Evolutionary conservation across 2,113 vertebrate genomes (phyloP).

Genomic region (Daubentonia madagascariensis): DNA sequence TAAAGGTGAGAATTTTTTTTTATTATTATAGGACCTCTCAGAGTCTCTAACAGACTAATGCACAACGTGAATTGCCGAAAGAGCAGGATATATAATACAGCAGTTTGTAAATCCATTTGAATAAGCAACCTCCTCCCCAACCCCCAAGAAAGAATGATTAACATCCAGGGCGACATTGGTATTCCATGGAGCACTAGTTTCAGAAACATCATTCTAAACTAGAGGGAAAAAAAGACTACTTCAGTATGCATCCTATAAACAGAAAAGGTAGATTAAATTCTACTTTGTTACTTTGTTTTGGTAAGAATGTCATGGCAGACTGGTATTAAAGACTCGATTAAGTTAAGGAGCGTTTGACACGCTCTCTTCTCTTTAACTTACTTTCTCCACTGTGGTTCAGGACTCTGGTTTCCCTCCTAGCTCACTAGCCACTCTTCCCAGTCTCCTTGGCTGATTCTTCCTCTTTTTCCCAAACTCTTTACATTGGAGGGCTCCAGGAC

Average conservation of each 20-base stretch:
- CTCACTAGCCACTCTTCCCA: neutral
- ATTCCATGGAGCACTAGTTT: neutral
- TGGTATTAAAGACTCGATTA: neutral
- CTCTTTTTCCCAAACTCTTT: neutral
- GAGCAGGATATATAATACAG: neutral
- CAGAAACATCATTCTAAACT: neutral
- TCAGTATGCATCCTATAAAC: neutral
- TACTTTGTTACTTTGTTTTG: neutral
- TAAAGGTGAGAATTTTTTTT: neutral
- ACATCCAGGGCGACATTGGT: neutral
- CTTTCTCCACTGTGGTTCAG: neutral
- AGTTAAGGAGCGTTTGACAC: neutral
- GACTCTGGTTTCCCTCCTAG: neutral
- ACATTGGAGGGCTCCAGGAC: neutral
- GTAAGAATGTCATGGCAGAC: neutral
- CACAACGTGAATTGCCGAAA: neutral
- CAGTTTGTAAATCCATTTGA: neutral
- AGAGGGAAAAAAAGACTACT: neutral
- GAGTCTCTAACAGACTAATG: neutral
- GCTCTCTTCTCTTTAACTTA: neutral
- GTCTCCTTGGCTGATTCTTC: neutral
- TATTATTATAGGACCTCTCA: neutral
- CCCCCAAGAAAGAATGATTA: neutral
- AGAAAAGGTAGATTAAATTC: neutral
- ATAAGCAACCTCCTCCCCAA: neutral